Evolutionary conservation across 1,140 invertebrate species (phyloP).

Genomic region (Trichonephila clavipes): DNA sequence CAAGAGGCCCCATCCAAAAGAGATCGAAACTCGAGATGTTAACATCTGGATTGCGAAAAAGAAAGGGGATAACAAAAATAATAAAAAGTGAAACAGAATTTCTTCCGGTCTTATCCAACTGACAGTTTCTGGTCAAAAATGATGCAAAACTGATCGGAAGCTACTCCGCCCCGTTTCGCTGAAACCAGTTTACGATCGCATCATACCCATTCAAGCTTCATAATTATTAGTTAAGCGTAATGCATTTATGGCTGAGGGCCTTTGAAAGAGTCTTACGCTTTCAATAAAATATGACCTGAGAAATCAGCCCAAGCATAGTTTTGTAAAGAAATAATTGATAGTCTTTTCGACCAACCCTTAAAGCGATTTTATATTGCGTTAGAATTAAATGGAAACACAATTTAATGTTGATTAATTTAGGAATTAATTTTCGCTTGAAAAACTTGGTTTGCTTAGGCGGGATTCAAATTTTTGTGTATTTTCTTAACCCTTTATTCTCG

Average conservation of each 20-base stretch:
- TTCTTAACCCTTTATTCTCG: neutral
- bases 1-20: neutral
- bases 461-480: neutral
- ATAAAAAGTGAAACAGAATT: neutral
- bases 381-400: neutral
- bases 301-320: neutral
- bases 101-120: constrained; percentile 5
- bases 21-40: neutral
- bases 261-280: neutral
- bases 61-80: neutral
- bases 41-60: neutral
- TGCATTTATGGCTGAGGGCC: constrained; percentile 3
- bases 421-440: neutral
- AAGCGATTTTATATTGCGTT: neutral
- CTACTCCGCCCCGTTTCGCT: neutral
- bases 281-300: constrained; percentile 48
- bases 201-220: neutral
- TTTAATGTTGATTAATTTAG: neutral
- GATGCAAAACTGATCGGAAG: constrained; percentile 4
- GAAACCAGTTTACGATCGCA: constrained; percentile 43
- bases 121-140: constrained; percentile 39
- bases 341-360: neutral
- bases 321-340: constrained; percentile 5
- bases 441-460: neutral
- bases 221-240: constrained; percentile 46